Evolutionary conservation across 2,113 vertebrate genomes (phyloP), one percentile per base, ranked within the genome.

Genomic region (Microtus richardsoni): DNA sequence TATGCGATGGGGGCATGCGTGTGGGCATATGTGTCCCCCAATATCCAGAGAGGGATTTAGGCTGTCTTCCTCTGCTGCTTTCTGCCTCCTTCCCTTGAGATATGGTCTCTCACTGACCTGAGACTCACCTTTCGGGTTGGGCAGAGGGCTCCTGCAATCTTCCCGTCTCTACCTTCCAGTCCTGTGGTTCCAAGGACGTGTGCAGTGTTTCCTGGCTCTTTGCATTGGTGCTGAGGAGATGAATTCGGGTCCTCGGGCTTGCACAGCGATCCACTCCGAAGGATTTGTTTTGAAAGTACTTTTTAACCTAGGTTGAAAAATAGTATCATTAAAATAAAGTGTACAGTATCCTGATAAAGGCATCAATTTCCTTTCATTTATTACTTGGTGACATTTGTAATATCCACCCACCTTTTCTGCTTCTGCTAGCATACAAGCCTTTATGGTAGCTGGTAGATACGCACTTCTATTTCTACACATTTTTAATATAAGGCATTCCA

Each of bases 271-370:
- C 60, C 36, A 24, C 24, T 41, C 26, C 41, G 24, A 62, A 44
- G 26, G 24, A 39, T 54, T 49, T 79, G 26, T 83, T 62, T 89
- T 87, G 85, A 49, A 93, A 89, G 68, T 26, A 33, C 79, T 74
- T 95, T 93, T 87, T 93, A 79, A 66, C 71, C 10, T 82, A 33
- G 9, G 44, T 33, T 77, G 85, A 86, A 58, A 91, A 84, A 68
- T 60, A 89, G 41, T 78, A 75, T 80, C 85, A n/a, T 91, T 83
- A 58, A 47, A 93, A 68, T 84, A 84, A 94, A 92, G 73, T 11
- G 21, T 16, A 60, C 9, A 47, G 17, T 70, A 9, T 70, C 36
- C 41, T 91, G 82, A 68, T 75, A 75, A 93, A 82, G 70, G 54
- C 47, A 79, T 74, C 77, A 47, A 54, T 94, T 93, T 84, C 44